Evolutionary conservation across 2,113 vertebrate species (phyloP).

Genomic region (Upupa epops): DNA sequence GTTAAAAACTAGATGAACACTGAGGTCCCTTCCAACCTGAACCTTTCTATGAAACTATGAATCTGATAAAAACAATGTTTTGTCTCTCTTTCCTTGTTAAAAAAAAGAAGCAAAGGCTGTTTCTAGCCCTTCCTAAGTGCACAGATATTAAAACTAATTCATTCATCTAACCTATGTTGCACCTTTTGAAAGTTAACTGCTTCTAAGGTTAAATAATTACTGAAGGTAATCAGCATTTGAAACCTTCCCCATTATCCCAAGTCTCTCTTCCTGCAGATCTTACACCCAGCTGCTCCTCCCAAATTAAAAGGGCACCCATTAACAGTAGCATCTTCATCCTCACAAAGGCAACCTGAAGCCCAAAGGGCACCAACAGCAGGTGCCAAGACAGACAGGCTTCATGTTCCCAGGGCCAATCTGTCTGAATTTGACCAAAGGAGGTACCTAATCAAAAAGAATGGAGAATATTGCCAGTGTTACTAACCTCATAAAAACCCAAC

Average conservation of each 20-base stretch:
- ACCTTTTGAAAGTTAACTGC: neutral
- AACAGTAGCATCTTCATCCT: neutral
- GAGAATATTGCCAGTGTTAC: neutral
- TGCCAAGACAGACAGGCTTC: neutral
- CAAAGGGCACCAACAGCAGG: rapidly evolving
- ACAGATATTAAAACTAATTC: neutral
- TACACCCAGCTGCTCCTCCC: neutral
- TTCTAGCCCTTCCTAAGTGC: neutral
- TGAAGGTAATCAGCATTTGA: neutral
- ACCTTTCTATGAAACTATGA: too few species aligned
- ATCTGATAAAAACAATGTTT: too few species aligned
- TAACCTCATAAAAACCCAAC: slow-evolving; percentile 21
- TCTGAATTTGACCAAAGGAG: neutral
- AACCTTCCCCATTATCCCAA: neutral
- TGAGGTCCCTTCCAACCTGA: too few species aligned
- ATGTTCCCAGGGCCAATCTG: neutral
- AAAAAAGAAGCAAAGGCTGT: too few species aligned
- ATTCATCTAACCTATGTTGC: rapidly evolving
- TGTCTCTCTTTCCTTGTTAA: too few species aligned
- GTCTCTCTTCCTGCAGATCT: neutral
- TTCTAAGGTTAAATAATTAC: neutral
- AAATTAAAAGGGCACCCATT: neutral
- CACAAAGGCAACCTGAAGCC: neutral
- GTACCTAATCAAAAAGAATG: neutral
- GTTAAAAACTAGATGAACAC: too few species aligned